Conservation (phyloP, 2,888 invertebrate species). For the Itoplectis maculator region DNA sequence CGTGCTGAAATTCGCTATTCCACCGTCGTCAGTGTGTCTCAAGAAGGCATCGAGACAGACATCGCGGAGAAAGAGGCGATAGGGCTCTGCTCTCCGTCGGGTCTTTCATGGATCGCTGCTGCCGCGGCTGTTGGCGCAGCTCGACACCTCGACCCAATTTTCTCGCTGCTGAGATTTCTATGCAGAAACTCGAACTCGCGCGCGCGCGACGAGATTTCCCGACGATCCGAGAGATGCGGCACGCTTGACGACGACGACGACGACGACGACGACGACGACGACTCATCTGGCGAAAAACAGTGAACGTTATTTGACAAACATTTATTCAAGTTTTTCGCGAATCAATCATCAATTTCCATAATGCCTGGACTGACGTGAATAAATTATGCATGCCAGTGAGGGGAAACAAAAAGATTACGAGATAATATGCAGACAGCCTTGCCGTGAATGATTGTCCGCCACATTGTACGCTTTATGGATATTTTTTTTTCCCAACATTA, state of each 20-base stretch:
- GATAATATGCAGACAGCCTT: too few species aligned
- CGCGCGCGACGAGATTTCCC: conserved; percentile 27
- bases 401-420: too few species aligned
- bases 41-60: neutral
- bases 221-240: neutral
- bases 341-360: neutral
- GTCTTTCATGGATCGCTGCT: conserved; percentile 16
- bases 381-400: neutral
- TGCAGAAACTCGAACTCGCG: conserved; percentile 61
- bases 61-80: neutral
- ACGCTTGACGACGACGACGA: neutral
- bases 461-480: too few species aligned
- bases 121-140: conserved; percentile 45
- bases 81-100: conserved; percentile 3
- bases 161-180: conserved; percentile 48
- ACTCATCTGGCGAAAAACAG: neutral
- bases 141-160: conserved; percentile 56
- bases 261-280: too few species aligned
- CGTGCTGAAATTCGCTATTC: conserved; percentile 51
- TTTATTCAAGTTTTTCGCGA: neutral
- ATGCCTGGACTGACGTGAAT: neutral
- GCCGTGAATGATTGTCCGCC: too few species aligned
- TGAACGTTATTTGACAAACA: neutral
- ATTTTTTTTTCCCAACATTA: too few species aligned
- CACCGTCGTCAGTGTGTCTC: neutral